These are phyloP conservation scores for Alloscopus bannaensis DNA, from an alignment of 2,888 invertebrate genomes.

Conservation along the genomic window DNA sequence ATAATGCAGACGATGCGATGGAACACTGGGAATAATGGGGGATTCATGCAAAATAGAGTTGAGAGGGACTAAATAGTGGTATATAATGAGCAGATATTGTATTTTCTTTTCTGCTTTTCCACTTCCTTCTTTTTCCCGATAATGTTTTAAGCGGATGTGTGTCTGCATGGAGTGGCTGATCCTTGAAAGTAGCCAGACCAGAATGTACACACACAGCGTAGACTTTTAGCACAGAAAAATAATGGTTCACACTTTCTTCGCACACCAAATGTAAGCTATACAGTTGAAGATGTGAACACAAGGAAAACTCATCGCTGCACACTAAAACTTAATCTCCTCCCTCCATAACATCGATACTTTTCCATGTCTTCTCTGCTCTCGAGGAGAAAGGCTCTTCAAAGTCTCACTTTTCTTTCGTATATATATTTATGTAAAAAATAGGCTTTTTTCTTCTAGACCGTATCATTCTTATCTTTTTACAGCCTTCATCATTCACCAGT, in stretches of 20 bases:
- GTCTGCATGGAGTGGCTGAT: no score
- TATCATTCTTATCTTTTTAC: constrained; percentile 20
- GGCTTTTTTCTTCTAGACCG: not conserved
- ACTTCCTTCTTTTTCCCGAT: constrained; percentile 12
- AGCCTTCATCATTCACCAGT: constrained; percentile 9
- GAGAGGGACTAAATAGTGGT: constrained; percentile 7
- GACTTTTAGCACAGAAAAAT: no score
- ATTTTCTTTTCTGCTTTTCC: not conserved
- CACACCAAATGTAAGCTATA: no score
- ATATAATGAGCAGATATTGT: constrained; percentile 14
- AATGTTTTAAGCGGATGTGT: constrained; percentile 16
- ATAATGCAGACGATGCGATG: no score
- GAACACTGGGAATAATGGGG: constrained; percentile 26
- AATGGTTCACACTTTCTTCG: no score
- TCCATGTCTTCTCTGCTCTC: no score
- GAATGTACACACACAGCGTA: no score
- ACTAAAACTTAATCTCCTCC: not conserved
- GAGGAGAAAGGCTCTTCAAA: not conserved
- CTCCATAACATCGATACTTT: no score
- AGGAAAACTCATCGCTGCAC: constrained; percentile 1
- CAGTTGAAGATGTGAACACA: no score
- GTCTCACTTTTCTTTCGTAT: not conserved
- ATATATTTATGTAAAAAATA: not conserved
- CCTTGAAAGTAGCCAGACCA: no score
- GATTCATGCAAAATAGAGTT: constrained; percentile 26